Conservation (phyloP, 2,888 invertebrate species). For the Apeira syringaria region DNA sequence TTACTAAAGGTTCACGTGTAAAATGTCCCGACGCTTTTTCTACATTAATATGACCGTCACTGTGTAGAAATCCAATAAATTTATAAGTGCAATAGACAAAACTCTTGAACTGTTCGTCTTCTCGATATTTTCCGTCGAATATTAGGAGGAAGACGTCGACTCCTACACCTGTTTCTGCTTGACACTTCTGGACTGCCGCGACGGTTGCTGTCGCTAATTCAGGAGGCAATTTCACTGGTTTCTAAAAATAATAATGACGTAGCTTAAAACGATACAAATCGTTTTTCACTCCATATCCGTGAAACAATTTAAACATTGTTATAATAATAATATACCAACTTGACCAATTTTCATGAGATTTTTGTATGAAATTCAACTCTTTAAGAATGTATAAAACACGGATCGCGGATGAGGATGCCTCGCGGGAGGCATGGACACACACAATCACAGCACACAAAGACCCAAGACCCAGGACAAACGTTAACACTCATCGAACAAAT, state of each 20-base stretch:
- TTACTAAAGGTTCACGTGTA: slow-evolving; percentile 7
- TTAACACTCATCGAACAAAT: too few species aligned
- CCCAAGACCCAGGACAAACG: too few species aligned
- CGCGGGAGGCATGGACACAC: too few species aligned
- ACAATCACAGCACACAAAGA: too few species aligned
- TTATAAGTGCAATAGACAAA: slow-evolving; percentile 24
- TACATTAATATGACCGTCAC: slow-evolving; percentile 13
- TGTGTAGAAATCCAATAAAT: slow-evolving; percentile 7
- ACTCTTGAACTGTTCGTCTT: slow-evolving; percentile 18
- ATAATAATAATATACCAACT: too few species aligned
- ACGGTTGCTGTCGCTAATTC: neutral
- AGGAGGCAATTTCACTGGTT: slow-evolving; percentile 9
- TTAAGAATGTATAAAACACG: too few species aligned
- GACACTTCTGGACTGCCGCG: slow-evolving; percentile 12
- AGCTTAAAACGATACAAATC: too few species aligned
- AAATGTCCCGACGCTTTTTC: slow-evolving; percentile 11
- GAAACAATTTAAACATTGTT: too few species aligned
- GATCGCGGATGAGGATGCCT: too few species aligned
- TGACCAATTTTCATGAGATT: too few species aligned
- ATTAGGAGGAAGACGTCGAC: slow-evolving; percentile 4
- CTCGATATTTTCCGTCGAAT: slow-evolving; percentile 19
- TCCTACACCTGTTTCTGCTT: slow-evolving; percentile 10
- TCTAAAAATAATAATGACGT: slow-evolving; percentile 7
- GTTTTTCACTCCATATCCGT: too few species aligned
- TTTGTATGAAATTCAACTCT: too few species aligned